These are phyloP conservation scores for Parasteatoda lunata DNA, from an alignment of 2,888 invertebrate genomes.

Conservation along the genomic window DNA sequence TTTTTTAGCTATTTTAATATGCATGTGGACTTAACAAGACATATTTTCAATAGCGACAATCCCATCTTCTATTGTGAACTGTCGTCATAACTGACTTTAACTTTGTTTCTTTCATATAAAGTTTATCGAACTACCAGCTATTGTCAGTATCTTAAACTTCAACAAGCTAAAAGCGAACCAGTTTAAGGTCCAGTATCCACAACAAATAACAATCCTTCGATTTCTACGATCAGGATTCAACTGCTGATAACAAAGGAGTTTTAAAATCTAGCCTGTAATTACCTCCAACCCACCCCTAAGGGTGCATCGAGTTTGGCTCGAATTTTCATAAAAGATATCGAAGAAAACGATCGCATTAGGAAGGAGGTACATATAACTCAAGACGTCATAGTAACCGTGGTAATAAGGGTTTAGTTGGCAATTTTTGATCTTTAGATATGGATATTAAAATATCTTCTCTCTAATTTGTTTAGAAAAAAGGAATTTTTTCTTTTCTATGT, in stretches of 20 bases:
- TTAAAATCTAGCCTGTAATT: neutral
- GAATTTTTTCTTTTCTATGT: neutral
- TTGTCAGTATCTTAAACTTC: too few relatives aligned
- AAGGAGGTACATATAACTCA: slow-evolving; percentile 1
- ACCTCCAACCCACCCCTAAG: neutral
- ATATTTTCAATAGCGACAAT: too few relatives aligned
- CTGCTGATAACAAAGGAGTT: neutral
- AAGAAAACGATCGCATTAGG: neutral
- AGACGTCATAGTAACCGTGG: neutral
- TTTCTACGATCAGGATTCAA: neutral
- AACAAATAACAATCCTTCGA: neutral
- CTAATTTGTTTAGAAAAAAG: neutral
- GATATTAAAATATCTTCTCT: neutral
- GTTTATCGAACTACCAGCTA: too few relatives aligned
- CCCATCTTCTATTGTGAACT: too few relatives aligned
- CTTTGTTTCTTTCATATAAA: too few relatives aligned
- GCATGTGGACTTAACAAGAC: too few relatives aligned
- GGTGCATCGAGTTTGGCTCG: neutral
- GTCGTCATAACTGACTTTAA: too few relatives aligned
- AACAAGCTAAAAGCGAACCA: neutral
- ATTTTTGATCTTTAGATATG: neutral
- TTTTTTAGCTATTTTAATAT: too few relatives aligned
- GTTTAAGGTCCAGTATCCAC: neutral
- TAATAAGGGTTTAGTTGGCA: neutral
- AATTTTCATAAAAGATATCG: neutral